Evolutionary conservation across 2,888 invertebrate species (phyloP), one percentile per base, ranked within the genome.

Genomic region (Lagria hirta): DNA sequence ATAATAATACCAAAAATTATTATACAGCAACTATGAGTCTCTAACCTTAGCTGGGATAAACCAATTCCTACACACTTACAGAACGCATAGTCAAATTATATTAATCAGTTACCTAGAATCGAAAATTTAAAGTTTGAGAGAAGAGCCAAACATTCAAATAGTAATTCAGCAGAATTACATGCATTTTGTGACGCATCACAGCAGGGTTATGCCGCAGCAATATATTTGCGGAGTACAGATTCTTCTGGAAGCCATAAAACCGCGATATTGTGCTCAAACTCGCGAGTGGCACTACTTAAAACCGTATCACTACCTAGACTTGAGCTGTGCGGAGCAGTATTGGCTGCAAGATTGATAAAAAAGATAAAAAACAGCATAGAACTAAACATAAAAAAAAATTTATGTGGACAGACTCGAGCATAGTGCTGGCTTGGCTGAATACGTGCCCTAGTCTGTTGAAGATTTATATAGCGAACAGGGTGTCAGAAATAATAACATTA

Each of bases 331-430:
- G n/a, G n/a, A n/a, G n/a, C n/a, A n/a, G 27, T 57, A 2, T 24
- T 64, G 6, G 23, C 59, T 3, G 30, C 58, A 4, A 29, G 49
- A 18, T 43, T 62, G 7, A 4, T 51, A 4, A 14, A 17, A 3
- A 35, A 35, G n/a, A 41, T 57, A 0, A 23, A 23, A 4, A 26
- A 20, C 0, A 20, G 43, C 3, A 23, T 52, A 1, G 16, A 24
- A 3, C 8, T 47, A 1, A 12, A 16, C 2, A 15, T 52, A 14
- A 17, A 17, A 1, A 6, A 15, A 22, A 38, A 1, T 44, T 13
- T 12, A 49, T 36, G 8, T 61, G 54, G 56, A 51, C 59, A 2
- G 64, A 66, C 37, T 64, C 61, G 0, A 55, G 52, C 10, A 57
- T 64, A 3, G 57, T 57, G 2, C 37, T 64, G 1, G 47, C 50